Percentiles rank a stretch among this genome's conserved stretches.
phyloP scores from a whole-genome alignment of 2,888 invertebrate species.

The Tenodera sinensis region DNA sequence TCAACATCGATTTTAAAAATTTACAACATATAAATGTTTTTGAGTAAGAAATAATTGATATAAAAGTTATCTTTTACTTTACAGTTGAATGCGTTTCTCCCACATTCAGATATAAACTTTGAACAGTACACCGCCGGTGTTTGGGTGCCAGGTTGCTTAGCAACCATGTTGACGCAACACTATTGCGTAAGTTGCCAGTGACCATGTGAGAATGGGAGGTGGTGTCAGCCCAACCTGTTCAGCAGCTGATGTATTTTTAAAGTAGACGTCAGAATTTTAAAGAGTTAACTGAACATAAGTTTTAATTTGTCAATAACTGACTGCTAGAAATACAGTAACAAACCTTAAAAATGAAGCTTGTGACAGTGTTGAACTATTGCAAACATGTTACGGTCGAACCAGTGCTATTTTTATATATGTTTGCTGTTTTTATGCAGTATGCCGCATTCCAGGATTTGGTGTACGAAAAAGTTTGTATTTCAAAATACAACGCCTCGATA shows the following conservation, averaged over 20 bases:
- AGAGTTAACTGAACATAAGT: not conserved
- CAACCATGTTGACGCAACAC: not conserved
- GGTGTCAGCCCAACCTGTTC: not conserved
- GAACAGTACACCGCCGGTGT: too few relatives aligned
- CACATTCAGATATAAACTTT: too few relatives aligned
- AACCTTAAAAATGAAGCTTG: not conserved
- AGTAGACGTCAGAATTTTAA: not conserved
- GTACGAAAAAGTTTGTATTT: conserved; percentile 43
- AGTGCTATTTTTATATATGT: conserved; percentile 46
- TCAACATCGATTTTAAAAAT: too few relatives aligned
- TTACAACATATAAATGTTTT: too few relatives aligned
- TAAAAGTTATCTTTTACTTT: too few relatives aligned
- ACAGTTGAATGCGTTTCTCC: too few relatives aligned
- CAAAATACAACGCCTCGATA: conserved; percentile 30
- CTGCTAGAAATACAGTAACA: too few relatives aligned
- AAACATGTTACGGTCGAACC: conserved; percentile 45
- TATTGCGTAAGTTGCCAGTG: not conserved
- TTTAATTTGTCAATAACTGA: not conserved
- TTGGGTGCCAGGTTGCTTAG: not conserved
- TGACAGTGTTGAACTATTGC: not conserved
- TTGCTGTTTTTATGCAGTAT: conserved; percentile 43
- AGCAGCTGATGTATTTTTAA: not conserved
- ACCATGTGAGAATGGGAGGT: not conserved
- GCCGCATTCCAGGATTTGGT: conserved; percentile 45
- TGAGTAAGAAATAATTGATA: too few relatives aligned